A percentile compares a stretch with the other conserved stretches of the same genome.
These are phyloP conservation scores for Parthenolecanium corni DNA, from an alignment of 2,888 invertebrate genomes.

Conservation along the genomic window DNA sequence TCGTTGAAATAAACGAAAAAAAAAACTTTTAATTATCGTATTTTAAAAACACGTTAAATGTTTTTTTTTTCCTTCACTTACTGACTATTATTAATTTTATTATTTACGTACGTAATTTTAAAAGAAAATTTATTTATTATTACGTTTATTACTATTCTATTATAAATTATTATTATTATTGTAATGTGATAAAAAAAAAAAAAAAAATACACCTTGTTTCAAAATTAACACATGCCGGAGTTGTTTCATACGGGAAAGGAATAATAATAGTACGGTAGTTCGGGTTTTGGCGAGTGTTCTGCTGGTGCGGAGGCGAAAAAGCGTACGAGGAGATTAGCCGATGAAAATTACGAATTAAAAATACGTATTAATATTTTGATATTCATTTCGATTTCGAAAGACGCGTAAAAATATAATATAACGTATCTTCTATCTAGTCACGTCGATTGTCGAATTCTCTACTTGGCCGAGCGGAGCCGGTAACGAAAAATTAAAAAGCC, in stretches of 20 bases:
- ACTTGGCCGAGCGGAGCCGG: no score
- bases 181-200: constrained; percentile 26
- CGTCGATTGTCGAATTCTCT: not conserved
- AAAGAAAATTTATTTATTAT: constrained; percentile 21
- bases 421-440: not conserved
- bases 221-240: constrained; percentile 24
- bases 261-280: not conserved
- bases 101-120: constrained; percentile 28
- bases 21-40: constrained; percentile 27
- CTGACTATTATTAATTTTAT: constrained; percentile 27
- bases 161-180: constrained; percentile 23
- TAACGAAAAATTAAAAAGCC: no score
- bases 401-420: not conserved
- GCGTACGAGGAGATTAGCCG: not conserved
- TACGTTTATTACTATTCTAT: constrained; percentile 25
- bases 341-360: not conserved
- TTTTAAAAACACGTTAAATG: constrained; percentile 33
- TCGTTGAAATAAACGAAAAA: not conserved
- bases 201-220: constrained; percentile 29
- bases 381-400: not conserved
- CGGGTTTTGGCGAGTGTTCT: not conserved
- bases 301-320: not conserved
- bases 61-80: constrained; percentile 31
- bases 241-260: constrained; percentile 22
- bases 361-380: not conserved